Base-by-base conservation (phyloP, 2,888 invertebrate species). In the Linyphia triangularis region DNA sequence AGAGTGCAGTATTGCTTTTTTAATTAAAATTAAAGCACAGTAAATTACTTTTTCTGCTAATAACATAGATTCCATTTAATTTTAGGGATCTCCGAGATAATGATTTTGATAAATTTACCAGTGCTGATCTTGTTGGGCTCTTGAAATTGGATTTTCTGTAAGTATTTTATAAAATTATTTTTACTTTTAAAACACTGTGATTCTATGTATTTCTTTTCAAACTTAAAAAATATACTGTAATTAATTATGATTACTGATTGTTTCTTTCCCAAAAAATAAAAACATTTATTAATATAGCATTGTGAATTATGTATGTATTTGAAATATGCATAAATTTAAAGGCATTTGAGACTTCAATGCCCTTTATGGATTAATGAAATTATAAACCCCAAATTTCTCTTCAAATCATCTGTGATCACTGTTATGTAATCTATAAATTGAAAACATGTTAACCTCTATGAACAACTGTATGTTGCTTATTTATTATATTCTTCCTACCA, bases 21-120 rank as follows among this genome's bases (percentile, higher is more conserved):
- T 2, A 61, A 16, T 26, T 26, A 24, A 61, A 61, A 22, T 26
- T 26, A 19, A 59, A 22, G 28, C 28, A 26, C 6, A 51, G 7
- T n/a, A n/a, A 1, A 0, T n/a, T 5, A n/a, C 19, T 51, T 61
- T 13, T 22, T 61, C 16, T 61, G 10, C 2, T 26, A 10, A 13
- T 1, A 13, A 2, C 26, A 10, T 10, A 13, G 16, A 26, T 61
- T 19, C 26, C n/a, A 24, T 37, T 37, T 61, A 24, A 59, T 51
- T 78, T 16, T 43, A 85, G 85, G n/a, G 85, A 85, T 33, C 61
- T 85, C 24, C 37, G 85, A 40, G 70, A 85, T 6, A 85, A 85
- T 79, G 37, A 72, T 7, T 61, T 61, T 61, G 59, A 78, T 13
- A 85, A 63, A 33, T 43, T 85, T 51, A 40, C 67, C 5, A 19